phyloP scores from a whole-genome alignment of 2,113 vertebrate genomes.

The Psilopogon haemacephalus region DNA sequence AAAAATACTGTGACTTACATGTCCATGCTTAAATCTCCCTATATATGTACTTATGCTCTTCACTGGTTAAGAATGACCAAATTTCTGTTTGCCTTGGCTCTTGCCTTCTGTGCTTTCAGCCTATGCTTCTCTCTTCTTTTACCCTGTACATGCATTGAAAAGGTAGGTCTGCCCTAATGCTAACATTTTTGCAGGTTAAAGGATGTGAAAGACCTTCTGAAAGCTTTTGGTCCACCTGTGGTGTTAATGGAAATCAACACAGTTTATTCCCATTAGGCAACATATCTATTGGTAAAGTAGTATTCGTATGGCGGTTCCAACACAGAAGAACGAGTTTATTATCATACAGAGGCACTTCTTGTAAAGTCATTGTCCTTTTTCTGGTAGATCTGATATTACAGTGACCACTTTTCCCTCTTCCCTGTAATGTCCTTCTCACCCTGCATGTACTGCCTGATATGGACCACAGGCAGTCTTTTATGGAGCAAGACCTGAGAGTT shows the following conservation, averaged over 20 bases:
- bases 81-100: background rate
- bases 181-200: background rate
- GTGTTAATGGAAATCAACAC: background rate
- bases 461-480: background rate
- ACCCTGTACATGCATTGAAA: background rate
- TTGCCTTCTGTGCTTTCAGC: background rate
- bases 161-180: background rate
- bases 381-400: background rate
- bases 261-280: background rate
- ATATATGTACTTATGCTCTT: background rate
- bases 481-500: background rate
- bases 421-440: background rate
- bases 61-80: background rate
- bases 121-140: background rate
- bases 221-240: background rate
- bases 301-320: background rate
- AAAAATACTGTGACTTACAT: background rate
- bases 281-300: background rate
- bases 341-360: background rate
- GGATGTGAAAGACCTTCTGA: background rate
- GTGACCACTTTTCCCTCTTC: background rate
- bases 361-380: background rate
- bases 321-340: background rate
- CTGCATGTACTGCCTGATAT: background rate
- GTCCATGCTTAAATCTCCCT: background rate